A percentile compares a stretch with the other conserved stretches of the same genome.
phyloP scores from a whole-genome alignment of 2,888 invertebrate species.

The Patella caerulea region DNA sequence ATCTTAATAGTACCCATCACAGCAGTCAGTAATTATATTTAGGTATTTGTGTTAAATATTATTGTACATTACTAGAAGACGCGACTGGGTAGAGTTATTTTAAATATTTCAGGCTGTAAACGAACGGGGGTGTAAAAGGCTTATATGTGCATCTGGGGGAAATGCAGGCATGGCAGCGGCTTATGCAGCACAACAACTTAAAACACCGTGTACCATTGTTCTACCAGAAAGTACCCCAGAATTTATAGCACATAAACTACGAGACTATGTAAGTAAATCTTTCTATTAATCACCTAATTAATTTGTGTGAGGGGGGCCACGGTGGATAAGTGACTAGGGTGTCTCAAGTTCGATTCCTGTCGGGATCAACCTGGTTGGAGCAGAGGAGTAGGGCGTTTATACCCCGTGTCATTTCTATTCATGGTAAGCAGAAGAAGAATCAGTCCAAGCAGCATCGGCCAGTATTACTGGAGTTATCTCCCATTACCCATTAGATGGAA shows the following conservation, averaged over 20 bases:
- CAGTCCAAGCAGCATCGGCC: no score
- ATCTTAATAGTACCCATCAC: no score
- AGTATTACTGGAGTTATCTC: no score
- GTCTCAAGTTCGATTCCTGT: no score
- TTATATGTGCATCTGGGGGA: conserved; percentile 73
- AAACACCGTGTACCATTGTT: conserved; percentile 70
- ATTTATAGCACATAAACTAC: conserved; percentile 66
- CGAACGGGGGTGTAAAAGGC: conserved; percentile 51
- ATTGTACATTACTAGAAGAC: no score
- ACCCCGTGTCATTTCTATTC: background rate
- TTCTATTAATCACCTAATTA: background rate
- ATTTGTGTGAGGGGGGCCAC: no score
- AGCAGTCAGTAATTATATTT: no score
- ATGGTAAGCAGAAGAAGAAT: no score
- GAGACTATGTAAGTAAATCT: conserved; percentile 50
- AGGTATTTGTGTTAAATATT: no score
- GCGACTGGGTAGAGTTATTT: background rate
- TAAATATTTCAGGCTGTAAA: conserved; percentile 42
- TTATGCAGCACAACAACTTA: conserved; percentile 69
- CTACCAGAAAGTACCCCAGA: conserved; percentile 70
- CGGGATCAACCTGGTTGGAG: background rate
- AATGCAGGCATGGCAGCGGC: conserved; percentile 75
- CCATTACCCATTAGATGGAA: no score
- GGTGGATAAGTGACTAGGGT: no score
- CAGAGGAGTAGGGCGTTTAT: no score